These are phyloP conservation scores for Macaca fascicularis DNA, from an alignment of 2,113 vertebrate species.

Conservation along the genomic window T2T-MFA8v1.1 NC_088385.1:37027001-37027500, in stretches of 20 bases:
- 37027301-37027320: background rate
- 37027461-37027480: background rate
- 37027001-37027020: background rate
- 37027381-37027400: background rate
- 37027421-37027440: background rate
- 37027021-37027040: background rate
- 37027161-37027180: background rate
- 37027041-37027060: background rate
- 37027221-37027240: background rate
- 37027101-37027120: background rate
- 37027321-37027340: background rate
- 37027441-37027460: background rate
- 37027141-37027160: background rate
- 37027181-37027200: background rate
- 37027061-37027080: background rate
- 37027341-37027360: background rate
- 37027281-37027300: background rate
- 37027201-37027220: background rate
- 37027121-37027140: background rate
- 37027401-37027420: background rate
- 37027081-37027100: background rate
- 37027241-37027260: background rate
- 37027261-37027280: background rate
- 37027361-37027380: background rate
- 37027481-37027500: background rate